A percentile compares a stretch with the other conserved stretches of the same genome.
Conservation (phyloP, 2,888 invertebrate genomes). For the Ophion ventricosus region DNA sequence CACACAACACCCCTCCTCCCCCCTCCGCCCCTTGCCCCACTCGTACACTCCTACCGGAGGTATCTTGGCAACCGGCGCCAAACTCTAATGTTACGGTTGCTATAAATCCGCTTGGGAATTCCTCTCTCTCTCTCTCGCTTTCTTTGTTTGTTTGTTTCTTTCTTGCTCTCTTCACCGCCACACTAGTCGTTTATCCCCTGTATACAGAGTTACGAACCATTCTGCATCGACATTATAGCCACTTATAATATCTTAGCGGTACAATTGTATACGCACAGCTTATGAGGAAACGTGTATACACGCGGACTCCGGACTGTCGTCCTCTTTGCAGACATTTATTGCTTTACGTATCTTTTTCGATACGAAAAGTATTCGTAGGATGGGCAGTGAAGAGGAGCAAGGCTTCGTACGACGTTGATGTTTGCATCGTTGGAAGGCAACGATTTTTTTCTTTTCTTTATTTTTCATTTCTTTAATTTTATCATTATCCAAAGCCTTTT, state of each 20-base stretch:
- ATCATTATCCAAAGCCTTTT: no score
- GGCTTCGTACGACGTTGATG: no score
- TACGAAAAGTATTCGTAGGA: no score
- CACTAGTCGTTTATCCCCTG: conserved; percentile 22
- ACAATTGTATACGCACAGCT: neutral
- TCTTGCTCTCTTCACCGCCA: conserved; percentile 22
- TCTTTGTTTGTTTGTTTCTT: no score
- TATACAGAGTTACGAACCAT: conserved; percentile 13
- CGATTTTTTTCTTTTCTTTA: no score
- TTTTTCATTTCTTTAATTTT: no score
- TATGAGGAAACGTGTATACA: neutral
- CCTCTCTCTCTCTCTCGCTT: conserved; percentile 23
- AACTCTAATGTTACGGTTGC: conserved; percentile 70
- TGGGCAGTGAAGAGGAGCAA: no score
- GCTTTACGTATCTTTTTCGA: no score
- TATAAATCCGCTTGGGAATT: conserved; percentile 67
- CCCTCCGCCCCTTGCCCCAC: neutral
- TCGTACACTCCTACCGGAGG: conserved; percentile 52
- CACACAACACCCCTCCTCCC: neutral
- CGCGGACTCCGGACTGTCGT: neutral
- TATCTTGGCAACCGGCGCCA: conserved; percentile 69
- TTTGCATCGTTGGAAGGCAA: no score
- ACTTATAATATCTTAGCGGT: conserved; percentile 18
- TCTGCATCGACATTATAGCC: conserved; percentile 9
- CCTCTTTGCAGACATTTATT: no score